These are phyloP conservation scores for Oophaga sylvatica DNA, from an alignment of 2,797 vertebrate genomes.

Conservation along the genomic window DNA sequence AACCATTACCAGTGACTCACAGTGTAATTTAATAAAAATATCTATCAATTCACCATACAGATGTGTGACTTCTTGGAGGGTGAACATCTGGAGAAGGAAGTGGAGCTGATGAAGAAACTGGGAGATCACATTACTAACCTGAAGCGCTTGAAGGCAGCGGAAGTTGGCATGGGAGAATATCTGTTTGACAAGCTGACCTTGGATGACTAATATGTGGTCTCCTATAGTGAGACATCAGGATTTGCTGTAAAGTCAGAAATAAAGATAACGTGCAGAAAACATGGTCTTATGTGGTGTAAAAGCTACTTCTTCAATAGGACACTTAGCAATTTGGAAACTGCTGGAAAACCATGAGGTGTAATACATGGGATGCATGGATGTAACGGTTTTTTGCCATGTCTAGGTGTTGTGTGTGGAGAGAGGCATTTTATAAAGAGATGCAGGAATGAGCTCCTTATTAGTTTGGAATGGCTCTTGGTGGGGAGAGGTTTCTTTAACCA, in stretches of 20 bases:
- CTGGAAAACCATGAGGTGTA: too few species aligned
- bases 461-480: too few species aligned
- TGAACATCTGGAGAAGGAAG: conserved; percentile 70
- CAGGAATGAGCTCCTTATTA: too few species aligned
- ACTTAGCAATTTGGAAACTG: too few species aligned
- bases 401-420: too few species aligned
- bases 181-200: conserved; percentile 74
- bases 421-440: too few species aligned
- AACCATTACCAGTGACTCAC: background rate
- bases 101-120: conserved; percentile 72
- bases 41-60: conserved; percentile 37
- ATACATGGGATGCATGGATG: too few species aligned
- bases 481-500: too few species aligned
- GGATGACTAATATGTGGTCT: conserved; percentile 25
- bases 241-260: background rate
- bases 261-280: background rate
- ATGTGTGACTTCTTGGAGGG: conserved; percentile 70
- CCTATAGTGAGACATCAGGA: background rate
- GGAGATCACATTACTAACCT: conserved; percentile 71
- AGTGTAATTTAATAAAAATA: background rate
- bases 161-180: conserved; percentile 70
- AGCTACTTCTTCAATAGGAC: background rate
- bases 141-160: conserved; percentile 57
- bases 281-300: background rate
- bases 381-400: too few species aligned